These are phyloP conservation scores for Actenoides lindsayi DNA, from an alignment of 2,113 vertebrate species.

Conservation along the genomic window DNA sequence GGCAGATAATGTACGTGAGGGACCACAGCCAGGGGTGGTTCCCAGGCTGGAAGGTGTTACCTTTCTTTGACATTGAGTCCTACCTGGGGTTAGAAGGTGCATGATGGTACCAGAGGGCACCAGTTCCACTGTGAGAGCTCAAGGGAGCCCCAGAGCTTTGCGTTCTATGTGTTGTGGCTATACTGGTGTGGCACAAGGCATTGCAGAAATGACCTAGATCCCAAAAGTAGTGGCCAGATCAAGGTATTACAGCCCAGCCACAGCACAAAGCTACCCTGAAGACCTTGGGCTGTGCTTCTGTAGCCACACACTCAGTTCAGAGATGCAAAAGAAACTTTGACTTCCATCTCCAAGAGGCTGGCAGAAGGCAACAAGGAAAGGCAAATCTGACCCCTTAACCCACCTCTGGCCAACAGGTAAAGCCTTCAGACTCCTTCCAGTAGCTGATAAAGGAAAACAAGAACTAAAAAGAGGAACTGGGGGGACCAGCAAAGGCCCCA, in stretches of 20 bases:
- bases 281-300: fast-evolving
- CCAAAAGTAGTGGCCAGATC: background rate
- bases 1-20: fast-evolving
- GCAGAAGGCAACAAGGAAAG: background rate
- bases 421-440: background rate
- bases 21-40: fast-evolving
- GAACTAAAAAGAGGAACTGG: background rate
- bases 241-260: fast-evolving
- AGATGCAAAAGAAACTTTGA: background rate
- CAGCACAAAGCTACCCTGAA: background rate
- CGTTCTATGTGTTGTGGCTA: fast-evolving
- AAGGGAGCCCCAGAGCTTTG: background rate
- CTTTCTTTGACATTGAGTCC: background rate
- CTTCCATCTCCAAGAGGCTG: background rate
- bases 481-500: background rate
- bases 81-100: background rate
- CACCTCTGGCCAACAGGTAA: background rate
- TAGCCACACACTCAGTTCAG: fast-evolving
- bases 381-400: background rate
- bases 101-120: fast-evolving
- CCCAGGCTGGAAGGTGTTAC: background rate
- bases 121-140: fast-evolving
- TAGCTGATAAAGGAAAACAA: background rate
- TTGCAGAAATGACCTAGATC: too few relatives aligned
- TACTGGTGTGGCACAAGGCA: background rate